Conservation (phyloP, 2,797 vertebrate species). For the Myotis daubentonii region DNA sequence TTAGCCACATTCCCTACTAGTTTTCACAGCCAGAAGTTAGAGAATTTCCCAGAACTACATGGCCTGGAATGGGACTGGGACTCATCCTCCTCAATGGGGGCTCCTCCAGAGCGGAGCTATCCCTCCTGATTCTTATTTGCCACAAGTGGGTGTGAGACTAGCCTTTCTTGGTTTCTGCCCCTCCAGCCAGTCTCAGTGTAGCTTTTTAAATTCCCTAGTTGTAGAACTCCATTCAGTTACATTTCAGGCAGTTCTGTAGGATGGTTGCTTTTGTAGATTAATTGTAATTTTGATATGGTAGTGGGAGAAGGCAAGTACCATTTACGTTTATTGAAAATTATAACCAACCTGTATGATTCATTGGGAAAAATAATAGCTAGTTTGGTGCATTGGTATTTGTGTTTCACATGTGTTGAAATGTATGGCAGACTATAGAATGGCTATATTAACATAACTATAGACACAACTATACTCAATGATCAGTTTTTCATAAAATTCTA, state of each 20-base stretch:
- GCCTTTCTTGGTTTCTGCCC: background rate
- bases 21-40: background rate
- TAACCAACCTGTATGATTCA: background rate
- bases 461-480: rapidly evolving
- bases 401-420: background rate
- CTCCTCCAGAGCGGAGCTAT: background rate
- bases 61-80: no score
- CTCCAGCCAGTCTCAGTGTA: background rate
- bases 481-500: background rate
- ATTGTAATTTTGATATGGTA: background rate
- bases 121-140: background rate
- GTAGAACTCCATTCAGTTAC: background rate
- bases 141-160: background rate
- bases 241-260: background rate
- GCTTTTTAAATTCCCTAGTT: background rate
- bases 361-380: background rate
- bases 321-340: background rate
- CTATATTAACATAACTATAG: background rate
- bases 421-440: background rate
- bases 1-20: background rate
- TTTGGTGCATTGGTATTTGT: background rate
- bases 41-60: background rate
- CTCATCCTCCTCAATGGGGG: background rate
- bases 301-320: background rate
- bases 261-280: background rate